A percentile compares a stretch with the other conserved stretches of the same genome.
These are phyloP conservation scores for Augochlora pura DNA, from an alignment of 1,140 invertebrate genomes.

Conservation along the genomic window DNA sequence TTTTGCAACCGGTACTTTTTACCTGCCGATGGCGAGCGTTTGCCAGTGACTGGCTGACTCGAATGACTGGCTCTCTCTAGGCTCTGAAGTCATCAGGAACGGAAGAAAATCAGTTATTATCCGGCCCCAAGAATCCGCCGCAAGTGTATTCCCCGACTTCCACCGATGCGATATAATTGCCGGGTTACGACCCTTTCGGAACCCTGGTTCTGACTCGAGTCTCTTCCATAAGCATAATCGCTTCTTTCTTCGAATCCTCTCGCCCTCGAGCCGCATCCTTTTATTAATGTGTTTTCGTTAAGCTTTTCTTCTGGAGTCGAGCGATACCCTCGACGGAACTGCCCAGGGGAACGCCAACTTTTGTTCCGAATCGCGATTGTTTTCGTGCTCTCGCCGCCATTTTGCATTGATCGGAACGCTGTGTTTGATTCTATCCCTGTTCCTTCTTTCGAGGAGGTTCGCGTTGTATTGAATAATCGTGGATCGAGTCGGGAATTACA, in stretches of 20 bases:
- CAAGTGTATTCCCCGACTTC: conserved; percentile 44
- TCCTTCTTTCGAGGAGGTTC: too few relatives aligned
- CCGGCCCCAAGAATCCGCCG: conserved; percentile 34
- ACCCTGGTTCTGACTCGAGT: neutral
- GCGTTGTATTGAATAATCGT: too few relatives aligned
- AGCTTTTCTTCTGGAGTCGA: neutral
- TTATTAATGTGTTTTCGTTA: conserved; percentile 36
- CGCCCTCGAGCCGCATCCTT: neutral
- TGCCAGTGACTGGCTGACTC: conserved; percentile 42
- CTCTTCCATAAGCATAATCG: conserved; percentile 9
- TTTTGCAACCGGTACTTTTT: conserved; percentile 34
- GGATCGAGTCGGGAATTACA: too few relatives aligned
- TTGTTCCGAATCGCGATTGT: too few relatives aligned
- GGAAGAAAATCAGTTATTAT: conserved; percentile 56
- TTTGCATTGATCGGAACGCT: too few relatives aligned
- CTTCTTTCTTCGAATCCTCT: neutral
- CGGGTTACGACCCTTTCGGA: conserved; percentile 37
- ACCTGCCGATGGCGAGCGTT: conserved; percentile 44
- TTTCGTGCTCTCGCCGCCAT: too few relatives aligned
- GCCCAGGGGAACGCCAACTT: too few relatives aligned
- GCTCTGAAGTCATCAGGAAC: conserved; percentile 41
- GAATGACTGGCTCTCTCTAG: conserved; percentile 20
- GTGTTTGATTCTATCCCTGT: too few relatives aligned
- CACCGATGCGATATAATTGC: conserved; percentile 45
- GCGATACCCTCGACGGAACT: neutral